phyloP scores from a whole-genome alignment of 2,797 vertebrate species.

The Gadopsis bispinosus region DNA sequence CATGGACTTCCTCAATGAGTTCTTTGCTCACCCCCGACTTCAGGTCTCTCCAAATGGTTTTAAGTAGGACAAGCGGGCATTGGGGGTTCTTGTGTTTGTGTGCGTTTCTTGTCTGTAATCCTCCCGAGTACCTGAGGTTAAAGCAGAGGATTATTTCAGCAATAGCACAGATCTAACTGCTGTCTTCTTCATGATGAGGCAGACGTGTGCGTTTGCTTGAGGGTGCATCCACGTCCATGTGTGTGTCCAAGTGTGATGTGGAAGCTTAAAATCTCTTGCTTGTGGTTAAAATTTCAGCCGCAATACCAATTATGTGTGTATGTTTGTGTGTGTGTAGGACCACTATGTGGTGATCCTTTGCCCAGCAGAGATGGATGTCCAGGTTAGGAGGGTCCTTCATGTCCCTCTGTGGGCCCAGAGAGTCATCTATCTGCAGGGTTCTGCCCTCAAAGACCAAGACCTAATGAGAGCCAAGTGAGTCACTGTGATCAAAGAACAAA shows the following conservation, averaged over 20 bases:
- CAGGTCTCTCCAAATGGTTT: conserved; percentile 78
- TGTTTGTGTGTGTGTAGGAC: conserved; percentile 77
- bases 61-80: conserved; percentile 35
- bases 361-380: conserved; percentile 89
- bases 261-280: neutral
- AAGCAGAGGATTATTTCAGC: conserved; percentile 67
- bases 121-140: conserved; percentile 62
- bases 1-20: conserved; percentile 91
- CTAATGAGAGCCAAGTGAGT: conserved; percentile 91
- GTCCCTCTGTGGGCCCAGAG: conserved; percentile 90
- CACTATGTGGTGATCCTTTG: conserved; percentile 91
- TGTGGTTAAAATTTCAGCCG: neutral
- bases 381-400: conserved; percentile 88
- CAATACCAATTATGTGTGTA: conserved; percentile 20
- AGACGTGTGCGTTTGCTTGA: conserved; percentile 50
- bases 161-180: conserved; percentile 55
- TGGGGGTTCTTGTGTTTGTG: conserved; percentile 23
- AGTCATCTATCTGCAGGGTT: conserved; percentile 90
- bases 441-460: conserved; percentile 90
- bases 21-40: conserved; percentile 88
- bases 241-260: too few relatives aligned
- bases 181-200: conserved; percentile 53
- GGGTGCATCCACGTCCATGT: conserved; percentile 2
- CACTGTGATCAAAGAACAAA: neutral
- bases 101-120: conserved; percentile 61